phyloP scores from a whole-genome alignment of 2,888 invertebrate species.

The Callyntrura guangdongensis region DNA sequence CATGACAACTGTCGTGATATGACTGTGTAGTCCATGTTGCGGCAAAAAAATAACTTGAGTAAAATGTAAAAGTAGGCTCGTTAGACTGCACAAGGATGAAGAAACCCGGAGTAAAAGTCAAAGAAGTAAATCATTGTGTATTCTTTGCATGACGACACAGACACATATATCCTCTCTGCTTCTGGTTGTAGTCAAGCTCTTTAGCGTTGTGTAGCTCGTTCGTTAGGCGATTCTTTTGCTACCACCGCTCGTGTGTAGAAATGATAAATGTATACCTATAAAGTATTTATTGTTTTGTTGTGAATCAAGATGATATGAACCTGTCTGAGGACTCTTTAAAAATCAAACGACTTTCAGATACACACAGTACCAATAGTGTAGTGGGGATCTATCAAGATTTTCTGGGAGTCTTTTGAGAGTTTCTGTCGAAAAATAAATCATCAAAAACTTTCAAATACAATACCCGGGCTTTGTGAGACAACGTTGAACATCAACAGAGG shows the following conservation, averaged over 20 bases:
- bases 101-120: slow-evolving; percentile 34
- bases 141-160: slow-evolving; percentile 38
- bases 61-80: slow-evolving; percentile 40
- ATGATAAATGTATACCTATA: slow-evolving; percentile 10
- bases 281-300: slow-evolving; percentile 25
- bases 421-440: slow-evolving; percentile 70
- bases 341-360: not conserved
- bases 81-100: slow-evolving; percentile 42
- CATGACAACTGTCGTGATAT: slow-evolving; percentile 5
- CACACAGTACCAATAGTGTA: not conserved
- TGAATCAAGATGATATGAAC: not conserved
- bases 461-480: not conserved
- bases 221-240: not conserved
- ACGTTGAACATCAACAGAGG: not conserved
- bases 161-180: no score
- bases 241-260: not conserved
- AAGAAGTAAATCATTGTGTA: slow-evolving; percentile 53
- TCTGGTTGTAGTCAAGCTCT: not conserved
- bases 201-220: not conserved
- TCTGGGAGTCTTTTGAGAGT: slow-evolving; percentile 58
- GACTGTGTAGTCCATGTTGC: no score
- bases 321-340: slow-evolving; percentile 24
- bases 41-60: slow-evolving; percentile 32
- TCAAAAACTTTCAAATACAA: slow-evolving; percentile 26
- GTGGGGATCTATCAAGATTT: slow-evolving; percentile 55